Conservation (phyloP, 2,113 vertebrate genomes). For the Ochotona princeps region DNA sequence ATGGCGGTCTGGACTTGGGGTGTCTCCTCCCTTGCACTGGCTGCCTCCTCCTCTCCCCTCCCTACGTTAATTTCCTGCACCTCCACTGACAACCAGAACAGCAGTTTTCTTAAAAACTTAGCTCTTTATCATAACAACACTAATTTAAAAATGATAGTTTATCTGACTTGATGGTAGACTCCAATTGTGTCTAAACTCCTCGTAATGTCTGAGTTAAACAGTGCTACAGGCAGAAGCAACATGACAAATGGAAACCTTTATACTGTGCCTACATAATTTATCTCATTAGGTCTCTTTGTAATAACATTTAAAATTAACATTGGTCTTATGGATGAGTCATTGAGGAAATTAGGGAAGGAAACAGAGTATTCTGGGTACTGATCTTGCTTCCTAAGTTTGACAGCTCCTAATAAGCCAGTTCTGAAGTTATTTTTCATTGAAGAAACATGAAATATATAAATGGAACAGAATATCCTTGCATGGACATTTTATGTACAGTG, state of each 20-base stretch:
- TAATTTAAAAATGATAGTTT: background rate
- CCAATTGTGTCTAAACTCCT: background rate
- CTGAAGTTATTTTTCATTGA: constrained; percentile 29
- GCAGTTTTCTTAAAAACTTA: background rate
- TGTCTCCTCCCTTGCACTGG: too few relatives aligned
- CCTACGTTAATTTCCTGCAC: background rate
- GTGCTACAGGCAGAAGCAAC: background rate
- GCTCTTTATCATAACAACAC: background rate
- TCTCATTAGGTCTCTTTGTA: background rate
- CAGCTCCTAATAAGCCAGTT: background rate
- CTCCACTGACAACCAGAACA: background rate
- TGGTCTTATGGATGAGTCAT: background rate
- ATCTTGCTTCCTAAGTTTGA: background rate
- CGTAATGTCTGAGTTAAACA: background rate
- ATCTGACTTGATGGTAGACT: background rate
- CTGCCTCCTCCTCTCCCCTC: background rate
- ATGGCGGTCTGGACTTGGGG: too few relatives aligned
- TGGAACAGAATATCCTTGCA: background rate
- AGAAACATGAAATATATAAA: constrained; percentile 15
- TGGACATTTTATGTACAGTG: background rate
- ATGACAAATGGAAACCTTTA: background rate
- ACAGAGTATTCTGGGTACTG: background rate
- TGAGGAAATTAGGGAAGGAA: background rate
- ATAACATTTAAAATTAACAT: constrained; percentile 22
- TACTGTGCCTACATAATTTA: background rate